These are phyloP conservation scores for Iphiclides podalirius DNA, from an alignment of 2,888 invertebrate species.

Conservation along the genomic window DNA sequence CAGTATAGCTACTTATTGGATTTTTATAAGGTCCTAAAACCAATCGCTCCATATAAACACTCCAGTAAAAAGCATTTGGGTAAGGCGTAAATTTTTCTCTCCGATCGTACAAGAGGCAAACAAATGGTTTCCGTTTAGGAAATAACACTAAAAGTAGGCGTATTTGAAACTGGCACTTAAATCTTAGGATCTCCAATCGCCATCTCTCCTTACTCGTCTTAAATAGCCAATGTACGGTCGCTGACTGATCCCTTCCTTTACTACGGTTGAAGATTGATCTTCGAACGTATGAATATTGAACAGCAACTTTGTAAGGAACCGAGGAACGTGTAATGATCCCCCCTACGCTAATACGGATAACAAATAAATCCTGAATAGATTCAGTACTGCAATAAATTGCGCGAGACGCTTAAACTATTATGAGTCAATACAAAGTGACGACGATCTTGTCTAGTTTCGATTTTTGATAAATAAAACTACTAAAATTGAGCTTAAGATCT, in stretches of 20 bases:
- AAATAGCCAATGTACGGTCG: slow-evolving; percentile 46
- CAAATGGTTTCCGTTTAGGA: slow-evolving; percentile 77
- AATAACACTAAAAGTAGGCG: slow-evolving; percentile 79
- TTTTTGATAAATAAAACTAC: no score
- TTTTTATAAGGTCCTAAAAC: slow-evolving; percentile 18
- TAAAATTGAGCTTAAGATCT: no score
- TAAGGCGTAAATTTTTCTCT: slow-evolving; percentile 61
- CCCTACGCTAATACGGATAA: background rate
- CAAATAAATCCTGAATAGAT: background rate
- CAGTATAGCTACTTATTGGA: background rate
- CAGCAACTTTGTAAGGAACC: slow-evolving; percentile 10
- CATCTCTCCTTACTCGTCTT: slow-evolving; percentile 69
- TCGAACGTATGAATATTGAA: slow-evolving; percentile 39
- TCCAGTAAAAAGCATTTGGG: slow-evolving; percentile 44
- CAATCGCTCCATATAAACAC: slow-evolving; percentile 47
- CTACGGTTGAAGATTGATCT: slow-evolving; percentile 53
- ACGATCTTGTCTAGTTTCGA: no score
- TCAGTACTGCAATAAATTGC: background rate
- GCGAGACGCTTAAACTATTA: no score
- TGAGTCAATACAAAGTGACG: no score
- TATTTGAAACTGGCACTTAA: slow-evolving; percentile 78
- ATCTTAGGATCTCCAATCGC: slow-evolving; percentile 76
- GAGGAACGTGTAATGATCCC: background rate
- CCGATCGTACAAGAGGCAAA: slow-evolving; percentile 68
- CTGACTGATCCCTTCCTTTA: slow-evolving; percentile 55